Conservation (phyloP, 2,797 vertebrate genomes). For the Neostethus bicornis region DNA sequence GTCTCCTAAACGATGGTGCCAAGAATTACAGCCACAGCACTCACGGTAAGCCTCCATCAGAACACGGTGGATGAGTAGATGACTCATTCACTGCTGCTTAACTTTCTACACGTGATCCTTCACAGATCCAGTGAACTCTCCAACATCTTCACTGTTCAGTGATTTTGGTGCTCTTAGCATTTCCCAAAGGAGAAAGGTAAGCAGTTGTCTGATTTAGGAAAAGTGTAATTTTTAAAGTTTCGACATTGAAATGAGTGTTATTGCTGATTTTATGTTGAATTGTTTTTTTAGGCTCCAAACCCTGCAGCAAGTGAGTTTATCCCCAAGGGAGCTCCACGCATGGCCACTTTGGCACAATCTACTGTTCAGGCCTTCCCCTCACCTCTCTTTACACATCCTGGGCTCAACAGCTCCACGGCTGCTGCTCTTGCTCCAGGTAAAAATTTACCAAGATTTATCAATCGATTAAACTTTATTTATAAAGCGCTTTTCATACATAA, state of each 20-base stretch:
- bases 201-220: constrained; percentile 19
- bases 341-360: constrained; percentile 92
- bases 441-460: constrained; percentile 5
- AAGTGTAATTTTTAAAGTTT: constrained; percentile 4
- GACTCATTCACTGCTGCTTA: constrained; percentile 1
- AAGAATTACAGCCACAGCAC: constrained; percentile 92
- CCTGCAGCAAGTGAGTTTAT: constrained; percentile 97
- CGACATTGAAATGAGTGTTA: background rate
- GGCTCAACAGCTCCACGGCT: constrained; percentile 88
- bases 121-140: constrained; percentile 93
- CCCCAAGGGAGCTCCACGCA: constrained; percentile 95
- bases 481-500: too few species aligned
- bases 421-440: constrained; percentile 93
- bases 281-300: constrained; percentile 89
- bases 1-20: constrained; percentile 98
- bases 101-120: constrained; percentile 23
- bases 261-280: background rate
- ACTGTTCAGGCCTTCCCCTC: constrained; percentile 94
- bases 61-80: background rate
- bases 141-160: constrained; percentile 95
- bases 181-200: constrained; percentile 98
- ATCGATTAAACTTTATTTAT: too few species aligned
- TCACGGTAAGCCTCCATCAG: constrained; percentile 84
- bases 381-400: constrained; percentile 92
- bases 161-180: constrained; percentile 97